Evolutionary conservation across 2,888 invertebrate genomes (phyloP).

Genomic region (Conchocele bisecta): DNA sequence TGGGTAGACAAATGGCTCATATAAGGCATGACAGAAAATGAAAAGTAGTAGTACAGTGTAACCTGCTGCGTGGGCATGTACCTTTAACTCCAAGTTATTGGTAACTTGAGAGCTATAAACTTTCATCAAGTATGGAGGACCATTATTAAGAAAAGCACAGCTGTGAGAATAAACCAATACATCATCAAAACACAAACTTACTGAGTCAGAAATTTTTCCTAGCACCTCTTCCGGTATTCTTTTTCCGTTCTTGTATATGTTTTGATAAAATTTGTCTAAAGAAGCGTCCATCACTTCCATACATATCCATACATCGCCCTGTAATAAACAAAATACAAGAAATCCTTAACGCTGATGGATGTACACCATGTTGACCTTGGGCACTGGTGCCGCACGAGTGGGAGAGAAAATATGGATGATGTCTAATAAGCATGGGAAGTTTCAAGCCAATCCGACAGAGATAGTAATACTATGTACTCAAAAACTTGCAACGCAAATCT

Average conservation of each 20-base stretch:
- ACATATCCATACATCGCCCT: conserved; percentile 99
- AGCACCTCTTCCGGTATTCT: conserved; percentile 77
- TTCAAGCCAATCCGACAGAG: not conserved
- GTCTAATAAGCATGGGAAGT: not conserved
- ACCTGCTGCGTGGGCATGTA: no score
- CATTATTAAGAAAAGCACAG: no score
- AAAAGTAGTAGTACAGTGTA: no score
- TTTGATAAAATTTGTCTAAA: conserved; percentile 97
- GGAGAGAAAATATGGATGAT: not conserved
- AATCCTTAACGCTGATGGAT: no score
- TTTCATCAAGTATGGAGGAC: no score
- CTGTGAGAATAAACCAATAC: no score
- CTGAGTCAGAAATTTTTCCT: conserved; percentile 80
- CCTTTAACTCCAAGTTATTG: no score
- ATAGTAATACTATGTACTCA: not conserved
- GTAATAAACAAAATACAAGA: conserved; percentile 37
- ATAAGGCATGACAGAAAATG: no score
- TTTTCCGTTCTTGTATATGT: conserved; percentile 90
- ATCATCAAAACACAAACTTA: no score
- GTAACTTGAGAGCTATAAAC: no score
- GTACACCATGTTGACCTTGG: not conserved
- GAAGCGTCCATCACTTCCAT: conserved; percentile 99
- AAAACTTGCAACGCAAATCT: no score
- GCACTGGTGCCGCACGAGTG: not conserved
- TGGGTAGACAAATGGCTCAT: no score